phyloP scores from a whole-genome alignment of 1,140 invertebrate genomes.

The Samia ricini region DNA sequence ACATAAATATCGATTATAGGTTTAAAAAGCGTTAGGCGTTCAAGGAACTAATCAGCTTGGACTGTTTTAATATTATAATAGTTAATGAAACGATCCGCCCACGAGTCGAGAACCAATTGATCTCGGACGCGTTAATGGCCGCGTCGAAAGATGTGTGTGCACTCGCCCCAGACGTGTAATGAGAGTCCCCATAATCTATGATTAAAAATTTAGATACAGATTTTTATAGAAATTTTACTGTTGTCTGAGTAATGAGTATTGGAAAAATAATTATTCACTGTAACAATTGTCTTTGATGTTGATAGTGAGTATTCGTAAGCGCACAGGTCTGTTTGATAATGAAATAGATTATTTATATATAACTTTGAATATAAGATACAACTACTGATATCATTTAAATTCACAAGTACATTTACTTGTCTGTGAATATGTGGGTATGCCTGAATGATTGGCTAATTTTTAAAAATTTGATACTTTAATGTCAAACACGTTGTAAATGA shows the following conservation, averaged over 20 bases:
- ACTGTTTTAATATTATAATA: constrained; percentile 66
- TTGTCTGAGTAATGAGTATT: constrained; percentile 30
- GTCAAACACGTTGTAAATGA: neutral
- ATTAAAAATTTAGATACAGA: constrained; percentile 47
- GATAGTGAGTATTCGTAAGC: too few species aligned
- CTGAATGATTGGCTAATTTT: neutral
- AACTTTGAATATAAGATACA: too few species aligned
- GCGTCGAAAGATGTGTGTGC: constrained; percentile 51
- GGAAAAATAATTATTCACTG: constrained; percentile 11
- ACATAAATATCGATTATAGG: constrained; percentile 35
- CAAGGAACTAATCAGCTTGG: constrained; percentile 59
- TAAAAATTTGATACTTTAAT: neutral
- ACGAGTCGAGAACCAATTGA: constrained; percentile 56
- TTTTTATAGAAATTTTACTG: constrained; percentile 33
- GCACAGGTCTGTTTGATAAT: too few species aligned
- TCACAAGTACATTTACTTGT: too few species aligned
- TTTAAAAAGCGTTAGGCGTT: constrained; percentile 34
- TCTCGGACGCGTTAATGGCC: constrained; percentile 55
- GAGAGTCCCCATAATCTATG: constrained; percentile 35
- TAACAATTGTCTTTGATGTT: too few species aligned
- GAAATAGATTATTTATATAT: too few species aligned
- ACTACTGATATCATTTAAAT: too few species aligned
- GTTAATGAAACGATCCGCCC: constrained; percentile 70
- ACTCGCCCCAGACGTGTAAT: constrained; percentile 34
- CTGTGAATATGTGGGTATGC: too few species aligned